These are phyloP conservation scores for Plagiodera versicolora DNA, from an alignment of 2,888 invertebrate species.

Conservation along the genomic window DNA sequence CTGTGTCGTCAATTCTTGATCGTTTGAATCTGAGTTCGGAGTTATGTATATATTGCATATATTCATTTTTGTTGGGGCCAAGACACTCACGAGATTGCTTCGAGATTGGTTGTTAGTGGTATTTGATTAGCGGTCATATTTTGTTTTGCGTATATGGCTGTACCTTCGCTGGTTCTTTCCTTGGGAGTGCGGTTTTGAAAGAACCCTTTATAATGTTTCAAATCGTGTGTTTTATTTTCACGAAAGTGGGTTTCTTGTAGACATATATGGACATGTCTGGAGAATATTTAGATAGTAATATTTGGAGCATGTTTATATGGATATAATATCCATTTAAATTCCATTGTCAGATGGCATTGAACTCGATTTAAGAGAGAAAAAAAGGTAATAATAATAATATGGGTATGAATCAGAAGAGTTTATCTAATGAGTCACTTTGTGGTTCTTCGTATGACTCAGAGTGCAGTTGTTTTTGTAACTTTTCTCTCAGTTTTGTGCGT, in stretches of 20 bases:
- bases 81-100: conserved; percentile 5
- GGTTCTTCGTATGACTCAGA: not conserved
- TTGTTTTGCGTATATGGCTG: not conserved
- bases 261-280: conserved; percentile 3
- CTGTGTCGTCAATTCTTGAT: not conserved
- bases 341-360: conserved; percentile 13
- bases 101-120: conserved; percentile 3
- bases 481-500: not conserved
- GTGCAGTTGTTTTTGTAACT: not conserved
- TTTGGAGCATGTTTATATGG: conserved; percentile 12
- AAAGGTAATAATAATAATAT: not conserved
- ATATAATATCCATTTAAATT: conserved; percentile 4
- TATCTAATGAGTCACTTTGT: not conserved
- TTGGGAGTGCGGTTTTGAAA: no score
- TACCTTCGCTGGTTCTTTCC: not conserved
- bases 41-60: conserved; percentile 6
- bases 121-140: conserved; percentile 3
- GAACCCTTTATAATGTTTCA: not conserved
- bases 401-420: not conserved
- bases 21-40: not conserved
- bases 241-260: conserved; percentile 11
- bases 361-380: not conserved
- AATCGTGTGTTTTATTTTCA: conserved; percentile 5
- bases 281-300: not conserved
- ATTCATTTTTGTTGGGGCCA: not conserved